Evolutionary conservation across 2,888 invertebrate genomes (phyloP), one percentile per base, ranked within the genome.

Genomic region (Drosophila macrothrix): DNA sequence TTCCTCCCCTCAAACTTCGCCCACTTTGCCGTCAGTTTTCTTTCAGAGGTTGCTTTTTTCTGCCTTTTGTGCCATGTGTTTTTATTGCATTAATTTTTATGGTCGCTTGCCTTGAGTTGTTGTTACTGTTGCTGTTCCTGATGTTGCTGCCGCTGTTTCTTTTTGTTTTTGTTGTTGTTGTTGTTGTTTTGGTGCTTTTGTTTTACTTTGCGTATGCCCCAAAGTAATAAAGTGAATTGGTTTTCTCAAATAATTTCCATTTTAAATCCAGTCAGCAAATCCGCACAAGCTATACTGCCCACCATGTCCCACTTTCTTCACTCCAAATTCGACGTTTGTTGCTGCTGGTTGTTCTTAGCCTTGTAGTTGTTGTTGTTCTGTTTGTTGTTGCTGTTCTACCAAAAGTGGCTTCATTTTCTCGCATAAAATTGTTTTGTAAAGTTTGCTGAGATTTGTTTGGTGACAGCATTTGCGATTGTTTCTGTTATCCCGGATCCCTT

Each of bases 81-180:
- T 85, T 85, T 85, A 88, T 88, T 88, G 85, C 88, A 85, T 85
- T 85, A 85, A 88, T 85, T 85, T 85, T 85, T 85, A 85, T 88
- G 87, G 82, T 82, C 76, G 71, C 72, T 80, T 82, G 82, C 69
- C 70, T 74, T 87, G 65, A 58, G 58, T 60, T 72, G 62, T 66
- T 71, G 55, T 53, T 68, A 54, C 25, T 61, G 61, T 29, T 75
- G 58, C 31, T 70, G 59, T 52, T 78, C 67, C 53, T 75, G 63
- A 9, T 67, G 55, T 31, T 69, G 53, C 12, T 65, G 49, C 29
- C 60, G 46, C 64, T 73, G 75, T 22, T 62, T 50, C n/a, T 9
- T n/a, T 31, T 4, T 31, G 12, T 52, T 22, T 29, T 29, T 29
- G 1, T 22, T 72, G 71, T 52, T 22, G 1, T 33, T 72, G 67